Percentiles rank a stretch among this genome's conserved stretches.
Conservation (phyloP, 2,113 vertebrate genomes). For the Anguilla rostrata region DNA sequence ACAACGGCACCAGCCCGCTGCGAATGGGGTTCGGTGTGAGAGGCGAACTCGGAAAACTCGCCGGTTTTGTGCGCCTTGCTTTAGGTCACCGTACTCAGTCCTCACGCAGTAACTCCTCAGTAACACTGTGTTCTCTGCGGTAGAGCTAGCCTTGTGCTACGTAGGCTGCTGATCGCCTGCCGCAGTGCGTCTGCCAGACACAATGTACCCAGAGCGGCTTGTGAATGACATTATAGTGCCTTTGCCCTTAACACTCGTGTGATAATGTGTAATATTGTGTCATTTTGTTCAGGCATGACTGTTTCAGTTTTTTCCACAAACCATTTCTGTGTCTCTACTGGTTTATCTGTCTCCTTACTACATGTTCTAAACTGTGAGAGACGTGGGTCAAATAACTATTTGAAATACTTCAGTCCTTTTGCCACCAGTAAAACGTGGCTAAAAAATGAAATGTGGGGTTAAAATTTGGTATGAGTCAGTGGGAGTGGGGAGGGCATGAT, state of each 20-base stretch:
- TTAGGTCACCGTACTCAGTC: not conserved
- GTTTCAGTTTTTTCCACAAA: not conserved
- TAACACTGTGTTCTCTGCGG: not conserved
- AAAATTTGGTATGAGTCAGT: no score
- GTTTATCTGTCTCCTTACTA: not conserved
- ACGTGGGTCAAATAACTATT: not conserved
- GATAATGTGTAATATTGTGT: not conserved
- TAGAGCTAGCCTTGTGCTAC: not conserved
- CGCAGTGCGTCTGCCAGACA: not conserved
- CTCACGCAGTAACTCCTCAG: not conserved
- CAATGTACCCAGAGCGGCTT: not conserved
- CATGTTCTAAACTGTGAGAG: not conserved
- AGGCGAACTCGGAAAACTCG: not conserved
- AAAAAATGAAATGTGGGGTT: no score
- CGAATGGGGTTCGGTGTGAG: not conserved
- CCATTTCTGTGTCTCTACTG: not conserved
- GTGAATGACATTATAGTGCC: not conserved
- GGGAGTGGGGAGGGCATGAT: no score
- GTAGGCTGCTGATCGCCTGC: not conserved
- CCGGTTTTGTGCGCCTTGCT: not conserved
- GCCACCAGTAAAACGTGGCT: no score
- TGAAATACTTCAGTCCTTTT: no score
- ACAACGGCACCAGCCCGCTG: slow-evolving; percentile 36
- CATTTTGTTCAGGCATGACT: not conserved
- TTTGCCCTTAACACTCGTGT: not conserved